Evolutionary conservation across 2,113 vertebrate species (phyloP).

Genomic region (Thamnophis sirtalis): DNA sequence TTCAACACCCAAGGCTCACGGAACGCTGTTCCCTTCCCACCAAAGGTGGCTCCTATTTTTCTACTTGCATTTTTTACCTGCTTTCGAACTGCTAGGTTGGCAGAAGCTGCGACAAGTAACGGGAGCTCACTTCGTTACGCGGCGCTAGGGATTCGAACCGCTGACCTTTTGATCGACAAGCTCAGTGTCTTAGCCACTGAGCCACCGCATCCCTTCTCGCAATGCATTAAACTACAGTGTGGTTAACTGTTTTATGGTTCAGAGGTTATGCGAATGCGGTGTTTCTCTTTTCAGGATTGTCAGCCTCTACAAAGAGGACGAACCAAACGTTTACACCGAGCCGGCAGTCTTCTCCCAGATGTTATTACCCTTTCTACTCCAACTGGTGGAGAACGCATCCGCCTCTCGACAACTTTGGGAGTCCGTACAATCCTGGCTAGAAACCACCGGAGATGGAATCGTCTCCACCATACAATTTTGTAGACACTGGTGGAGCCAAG

Average conservation of each 20-base stretch:
- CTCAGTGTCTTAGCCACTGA: too few species aligned
- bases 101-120: too few species aligned
- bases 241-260: neutral
- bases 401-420: constrained; percentile 45
- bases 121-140: too few species aligned
- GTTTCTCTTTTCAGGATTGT: constrained; percentile 48
- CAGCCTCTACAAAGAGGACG: constrained; percentile 82
- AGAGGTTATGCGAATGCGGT: neutral
- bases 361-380: constrained; percentile 72
- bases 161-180: too few species aligned
- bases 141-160: too few species aligned
- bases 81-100: too few species aligned
- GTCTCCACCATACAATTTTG: constrained; percentile 63
- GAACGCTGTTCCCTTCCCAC: too few species aligned
- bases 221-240: neutral
- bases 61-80: too few species aligned
- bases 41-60: too few species aligned
- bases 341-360: constrained; percentile 67
- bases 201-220: too few species aligned
- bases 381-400: constrained; percentile 52
- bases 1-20: too few species aligned
- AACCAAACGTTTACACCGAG: constrained; percentile 81
- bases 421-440: constrained; percentile 67
- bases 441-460: constrained; percentile 37
- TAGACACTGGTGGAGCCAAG: constrained; percentile 59